A percentile compares a stretch with the other conserved stretches of the same genome.
Evolutionary conservation across 2,797 vertebrate species (phyloP).

Genomic region (Syngnathus acus): DNA sequence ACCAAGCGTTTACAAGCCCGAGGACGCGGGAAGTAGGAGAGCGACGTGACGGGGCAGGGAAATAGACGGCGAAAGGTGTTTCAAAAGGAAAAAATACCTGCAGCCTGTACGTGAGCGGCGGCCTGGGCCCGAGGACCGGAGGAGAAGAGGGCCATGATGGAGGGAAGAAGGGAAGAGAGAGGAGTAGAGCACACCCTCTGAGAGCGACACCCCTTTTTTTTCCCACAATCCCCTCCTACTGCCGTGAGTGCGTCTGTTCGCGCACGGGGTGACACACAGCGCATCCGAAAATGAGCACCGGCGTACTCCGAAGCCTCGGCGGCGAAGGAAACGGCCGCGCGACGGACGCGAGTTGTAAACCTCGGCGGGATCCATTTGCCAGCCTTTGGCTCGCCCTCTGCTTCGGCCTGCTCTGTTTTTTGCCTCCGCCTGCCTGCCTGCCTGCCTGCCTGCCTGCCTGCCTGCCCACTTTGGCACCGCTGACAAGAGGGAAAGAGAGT

Average conservation of each 20-base stretch:
- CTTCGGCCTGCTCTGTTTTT: constrained; percentile 63
- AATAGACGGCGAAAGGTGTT: constrained; percentile 39
- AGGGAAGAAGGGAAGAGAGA: constrained; percentile 68
- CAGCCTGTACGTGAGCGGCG: constrained; percentile 54
- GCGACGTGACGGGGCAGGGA: constrained; percentile 34
- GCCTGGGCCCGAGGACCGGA: constrained; percentile 59
- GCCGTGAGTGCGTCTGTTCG: constrained; percentile 63
- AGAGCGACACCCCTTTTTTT: constrained; percentile 63
- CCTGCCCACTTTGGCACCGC: constrained; percentile 75
- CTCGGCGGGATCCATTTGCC: constrained; percentile 60
- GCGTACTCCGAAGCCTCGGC: constrained; percentile 24
- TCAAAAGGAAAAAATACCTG: constrained; percentile 69
- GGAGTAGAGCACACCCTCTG: constrained; percentile 68
- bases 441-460: constrained; percentile 29
- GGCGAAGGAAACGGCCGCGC: constrained; percentile 21
- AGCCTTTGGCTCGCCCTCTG: constrained; percentile 68
- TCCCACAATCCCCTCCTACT: constrained; percentile 69
- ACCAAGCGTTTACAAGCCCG: constrained; percentile 53
- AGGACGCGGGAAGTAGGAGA: constrained; percentile 38
- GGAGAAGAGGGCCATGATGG: constrained; percentile 70
- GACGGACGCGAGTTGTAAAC: constrained; percentile 34
- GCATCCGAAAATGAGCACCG: constrained; percentile 34
- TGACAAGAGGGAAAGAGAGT: constrained; percentile 68
- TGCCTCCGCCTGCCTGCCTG: constrained; percentile 40
- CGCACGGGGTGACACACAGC: constrained; percentile 60